These are phyloP conservation scores for Stenichneumon culpator DNA, from an alignment of 2,888 invertebrate genomes.

Conservation along the genomic window DNA sequence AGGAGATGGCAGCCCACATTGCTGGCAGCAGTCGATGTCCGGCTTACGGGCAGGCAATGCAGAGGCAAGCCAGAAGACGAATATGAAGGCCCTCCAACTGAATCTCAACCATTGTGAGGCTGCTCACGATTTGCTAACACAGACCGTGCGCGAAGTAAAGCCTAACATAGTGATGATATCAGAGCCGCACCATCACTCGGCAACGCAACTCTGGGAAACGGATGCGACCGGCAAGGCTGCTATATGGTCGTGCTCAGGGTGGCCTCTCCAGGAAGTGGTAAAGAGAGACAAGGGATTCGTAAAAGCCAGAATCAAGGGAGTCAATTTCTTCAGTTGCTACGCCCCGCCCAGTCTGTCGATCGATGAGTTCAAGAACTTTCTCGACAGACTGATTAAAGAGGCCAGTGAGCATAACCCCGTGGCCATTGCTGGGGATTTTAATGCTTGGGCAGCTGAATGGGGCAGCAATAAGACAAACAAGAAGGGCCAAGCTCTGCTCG, in stretches of 20 bases:
- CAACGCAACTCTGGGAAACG: slow-evolving; percentile 48
- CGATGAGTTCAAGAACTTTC: slow-evolving; percentile 55
- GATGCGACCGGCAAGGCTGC: slow-evolving; percentile 59
- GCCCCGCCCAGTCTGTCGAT: slow-evolving; percentile 55
- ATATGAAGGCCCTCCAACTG: slow-evolving; percentile 67
- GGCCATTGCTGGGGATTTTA: slow-evolving; percentile 63
- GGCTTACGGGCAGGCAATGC: slow-evolving; percentile 35
- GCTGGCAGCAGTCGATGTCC: slow-evolving; percentile 61
- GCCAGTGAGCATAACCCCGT: slow-evolving; percentile 56
- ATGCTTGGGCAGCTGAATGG: slow-evolving; percentile 70
- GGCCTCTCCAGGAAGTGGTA: slow-evolving; percentile 50
- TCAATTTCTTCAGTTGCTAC: slow-evolving; percentile 66
- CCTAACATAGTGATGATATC: slow-evolving; percentile 64
- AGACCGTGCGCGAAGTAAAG: slow-evolving; percentile 57
- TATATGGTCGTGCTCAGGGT: slow-evolving; percentile 43
- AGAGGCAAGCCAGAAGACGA: slow-evolving; percentile 30
- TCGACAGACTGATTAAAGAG: slow-evolving; percentile 63
- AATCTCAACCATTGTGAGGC: slow-evolving; percentile 70
- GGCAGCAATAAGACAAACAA: slow-evolving; percentile 67
- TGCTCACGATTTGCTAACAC: slow-evolving; percentile 67
- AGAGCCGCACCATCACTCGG: slow-evolving; percentile 67
- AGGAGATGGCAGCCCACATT: slow-evolving; percentile 20
- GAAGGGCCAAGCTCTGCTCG: slow-evolving; percentile 64
- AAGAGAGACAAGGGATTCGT: slow-evolving; percentile 43
- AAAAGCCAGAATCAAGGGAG: slow-evolving; percentile 49